Conservation (phyloP, 1,140 invertebrate species). For the Aphaenogaster rudis region DNA sequence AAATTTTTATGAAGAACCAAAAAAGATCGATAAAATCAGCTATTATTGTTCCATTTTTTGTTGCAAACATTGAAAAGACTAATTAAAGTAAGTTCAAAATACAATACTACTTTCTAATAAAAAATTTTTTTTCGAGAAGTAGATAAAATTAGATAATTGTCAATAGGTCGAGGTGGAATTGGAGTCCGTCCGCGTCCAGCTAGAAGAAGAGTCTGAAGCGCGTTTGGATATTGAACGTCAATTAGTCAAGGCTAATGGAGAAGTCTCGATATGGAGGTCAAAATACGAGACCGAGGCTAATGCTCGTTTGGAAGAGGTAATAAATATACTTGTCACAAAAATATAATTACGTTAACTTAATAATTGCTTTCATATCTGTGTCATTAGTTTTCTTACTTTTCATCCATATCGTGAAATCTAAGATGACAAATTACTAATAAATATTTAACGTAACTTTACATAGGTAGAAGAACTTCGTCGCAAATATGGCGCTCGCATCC, state of each 20-base stretch:
- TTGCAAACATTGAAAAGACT: background rate
- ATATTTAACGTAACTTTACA: slow-evolving; percentile 34
- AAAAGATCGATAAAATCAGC: background rate
- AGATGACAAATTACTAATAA: background rate
- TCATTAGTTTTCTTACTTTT: background rate
- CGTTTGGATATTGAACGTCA: slow-evolving; percentile 98
- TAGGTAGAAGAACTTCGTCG: slow-evolving; percentile 94
- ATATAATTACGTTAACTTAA: slow-evolving; percentile 8
- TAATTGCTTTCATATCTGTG: background rate
- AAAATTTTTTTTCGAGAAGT: background rate
- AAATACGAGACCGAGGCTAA: slow-evolving; percentile 97
- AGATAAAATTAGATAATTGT: background rate
- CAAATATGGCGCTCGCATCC: slow-evolving; percentile 96
- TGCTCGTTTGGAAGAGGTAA: slow-evolving; percentile 96
- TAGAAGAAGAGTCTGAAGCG: slow-evolving; percentile 98
- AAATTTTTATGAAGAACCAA: background rate
- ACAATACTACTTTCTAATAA: background rate
- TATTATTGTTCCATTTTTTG: background rate
- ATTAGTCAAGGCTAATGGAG: slow-evolving; percentile 96
- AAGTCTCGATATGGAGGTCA: slow-evolving; percentile 94
- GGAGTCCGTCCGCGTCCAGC: slow-evolving; percentile 96
- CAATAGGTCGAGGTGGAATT: slow-evolving; percentile 95
- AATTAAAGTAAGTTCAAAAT: background rate
- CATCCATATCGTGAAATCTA: background rate
- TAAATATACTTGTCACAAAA: background rate